Evolutionary conservation across 2,888 invertebrate species (phyloP).

Genomic region (Psococerastis gibbosa): DNA sequence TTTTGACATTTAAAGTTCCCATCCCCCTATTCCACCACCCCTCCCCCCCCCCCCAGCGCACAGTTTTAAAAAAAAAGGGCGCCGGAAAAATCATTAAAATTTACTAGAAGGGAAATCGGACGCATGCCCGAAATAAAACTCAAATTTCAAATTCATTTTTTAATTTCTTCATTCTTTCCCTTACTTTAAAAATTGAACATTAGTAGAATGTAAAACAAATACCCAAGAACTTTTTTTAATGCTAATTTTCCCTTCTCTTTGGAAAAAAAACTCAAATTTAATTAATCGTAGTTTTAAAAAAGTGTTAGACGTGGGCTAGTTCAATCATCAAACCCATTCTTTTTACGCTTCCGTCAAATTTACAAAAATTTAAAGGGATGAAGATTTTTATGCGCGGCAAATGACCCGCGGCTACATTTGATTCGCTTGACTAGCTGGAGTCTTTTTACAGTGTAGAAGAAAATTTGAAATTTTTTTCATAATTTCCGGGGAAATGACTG

Average conservation of each 20-base stretch:
- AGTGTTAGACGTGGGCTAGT: background rate
- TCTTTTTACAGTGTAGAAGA: conserved; percentile 3
- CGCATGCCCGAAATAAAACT: conserved; percentile 5
- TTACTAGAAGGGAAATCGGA: conserved; percentile 3
- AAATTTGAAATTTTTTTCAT: conserved; percentile 9
- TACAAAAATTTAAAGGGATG: conserved; percentile 10
- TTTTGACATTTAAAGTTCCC: no score
- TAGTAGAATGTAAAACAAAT: conserved; percentile 9
- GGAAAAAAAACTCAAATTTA: conserved; percentile 6
- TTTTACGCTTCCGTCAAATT: conserved; percentile 9
- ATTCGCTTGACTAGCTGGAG: no score
- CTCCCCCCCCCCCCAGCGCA: background rate
- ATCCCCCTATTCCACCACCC: background rate
- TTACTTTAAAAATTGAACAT: conserved; percentile 6
- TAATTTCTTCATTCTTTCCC: background rate
- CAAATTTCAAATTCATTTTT: conserved; percentile 4
- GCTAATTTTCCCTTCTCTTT: conserved; percentile 4
- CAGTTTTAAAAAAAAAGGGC: background rate
- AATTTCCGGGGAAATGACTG: background rate
- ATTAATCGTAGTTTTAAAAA: conserved; percentile 6
- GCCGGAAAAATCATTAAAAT: conserved; percentile 9
- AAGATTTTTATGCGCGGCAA: no score
- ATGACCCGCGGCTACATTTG: no score
- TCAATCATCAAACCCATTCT: background rate
- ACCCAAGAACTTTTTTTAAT: conserved; percentile 9